phyloP scores from a whole-genome alignment of 1,140 invertebrate species.

The Orchesella cincta region DNA sequence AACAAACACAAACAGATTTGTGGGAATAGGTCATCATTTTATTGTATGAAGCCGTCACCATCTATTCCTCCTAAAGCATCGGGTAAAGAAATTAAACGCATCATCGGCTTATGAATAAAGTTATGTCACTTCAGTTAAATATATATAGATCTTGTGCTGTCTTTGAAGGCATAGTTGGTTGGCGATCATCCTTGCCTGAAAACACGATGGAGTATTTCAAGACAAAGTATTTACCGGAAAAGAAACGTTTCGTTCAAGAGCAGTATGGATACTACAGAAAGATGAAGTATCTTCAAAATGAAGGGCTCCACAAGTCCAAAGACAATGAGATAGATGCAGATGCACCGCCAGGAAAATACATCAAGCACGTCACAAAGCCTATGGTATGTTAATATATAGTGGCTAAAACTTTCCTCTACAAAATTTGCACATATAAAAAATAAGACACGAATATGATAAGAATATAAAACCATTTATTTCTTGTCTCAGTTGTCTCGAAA shows the following conservation, averaged over 20 bases:
- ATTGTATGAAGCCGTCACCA: not conserved
- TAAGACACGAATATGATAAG: too few relatives aligned
- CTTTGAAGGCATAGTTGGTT: constrained; percentile 37
- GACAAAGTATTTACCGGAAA: constrained; percentile 8
- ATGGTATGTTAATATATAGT: constrained; percentile 39
- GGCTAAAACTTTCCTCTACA: too few relatives aligned
- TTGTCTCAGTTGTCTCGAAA: not conserved
- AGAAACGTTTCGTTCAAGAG: constrained; percentile 39
- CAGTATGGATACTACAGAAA: constrained; percentile 41
- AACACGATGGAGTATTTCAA: constrained; percentile 40
- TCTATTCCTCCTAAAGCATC: not conserved
- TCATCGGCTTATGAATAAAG: not conserved
- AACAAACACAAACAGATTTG: too few relatives aligned
- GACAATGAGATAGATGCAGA: not conserved
- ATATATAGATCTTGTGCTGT: too few relatives aligned
- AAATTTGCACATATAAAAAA: too few relatives aligned
- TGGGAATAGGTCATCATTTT: not conserved
- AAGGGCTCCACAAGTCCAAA: not conserved
- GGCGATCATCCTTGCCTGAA: constrained; percentile 31
- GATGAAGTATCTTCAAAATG: constrained; percentile 32
- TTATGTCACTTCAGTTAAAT: not conserved
- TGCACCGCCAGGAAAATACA: constrained; percentile 29
- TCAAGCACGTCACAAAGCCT: constrained; percentile 33
- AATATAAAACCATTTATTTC: not conserved
- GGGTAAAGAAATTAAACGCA: not conserved